These are phyloP conservation scores for Uria lomvia DNA, from an alignment of 2,113 vertebrate genomes.

Conservation along the genomic window DNA sequence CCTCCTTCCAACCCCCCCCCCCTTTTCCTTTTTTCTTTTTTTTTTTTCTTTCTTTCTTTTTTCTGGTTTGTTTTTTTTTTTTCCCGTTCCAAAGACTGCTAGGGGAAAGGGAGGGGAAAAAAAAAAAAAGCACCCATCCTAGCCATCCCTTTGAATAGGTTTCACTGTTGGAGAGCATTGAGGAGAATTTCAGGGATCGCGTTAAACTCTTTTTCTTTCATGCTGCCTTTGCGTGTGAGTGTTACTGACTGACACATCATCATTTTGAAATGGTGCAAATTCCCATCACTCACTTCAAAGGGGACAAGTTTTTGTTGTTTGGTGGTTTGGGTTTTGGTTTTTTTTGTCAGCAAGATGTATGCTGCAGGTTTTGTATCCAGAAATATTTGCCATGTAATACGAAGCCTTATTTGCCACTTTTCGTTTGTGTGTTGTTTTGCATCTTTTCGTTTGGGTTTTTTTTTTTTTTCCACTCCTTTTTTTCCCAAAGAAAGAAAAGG, in stretches of 20 bases:
- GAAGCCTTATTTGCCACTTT: background rate
- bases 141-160: constrained; percentile 34
- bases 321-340: background rate
- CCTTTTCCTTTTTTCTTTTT: background rate
- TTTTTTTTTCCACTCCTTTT: rapidly evolving
- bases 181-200: constrained; percentile 11
- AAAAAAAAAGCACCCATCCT: background rate
- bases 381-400: background rate
- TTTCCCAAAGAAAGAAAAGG: background rate
- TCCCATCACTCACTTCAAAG: constrained; percentile 30
- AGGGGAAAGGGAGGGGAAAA: background rate
- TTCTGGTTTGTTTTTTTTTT: background rate
- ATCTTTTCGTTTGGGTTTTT: background rate
- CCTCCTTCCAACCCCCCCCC: background rate
- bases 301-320: background rate
- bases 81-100: constrained; percentile 16
- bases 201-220: constrained; percentile 29
- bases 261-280: constrained; percentile 39
- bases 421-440: background rate
- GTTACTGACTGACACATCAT: background rate
- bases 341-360: background rate
- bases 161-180: constrained; percentile 13
- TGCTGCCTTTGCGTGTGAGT: background rate
- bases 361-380: background rate
- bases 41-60: background rate